phyloP scores from a whole-genome alignment of 2,797 vertebrate species.

The Cephalopachus bancanus region DNA sequence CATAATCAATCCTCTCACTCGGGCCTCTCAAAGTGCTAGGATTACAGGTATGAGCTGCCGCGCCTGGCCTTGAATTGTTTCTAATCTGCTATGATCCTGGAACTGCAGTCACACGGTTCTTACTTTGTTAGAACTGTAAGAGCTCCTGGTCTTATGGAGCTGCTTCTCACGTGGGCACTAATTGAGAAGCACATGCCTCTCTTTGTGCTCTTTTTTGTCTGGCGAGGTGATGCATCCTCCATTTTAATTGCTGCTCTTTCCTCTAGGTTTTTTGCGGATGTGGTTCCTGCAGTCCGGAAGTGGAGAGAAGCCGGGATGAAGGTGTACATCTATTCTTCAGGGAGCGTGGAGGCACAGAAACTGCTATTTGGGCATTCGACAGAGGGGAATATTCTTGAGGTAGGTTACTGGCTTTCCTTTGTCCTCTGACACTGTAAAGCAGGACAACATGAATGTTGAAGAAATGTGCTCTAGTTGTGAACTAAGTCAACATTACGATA shows the following conservation, averaged over 20 bases:
- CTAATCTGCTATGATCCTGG: neutral
- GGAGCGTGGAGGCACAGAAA: slow-evolving; percentile 98
- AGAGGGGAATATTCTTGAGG: slow-evolving; percentile 96
- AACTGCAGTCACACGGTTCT: neutral
- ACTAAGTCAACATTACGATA: neutral
- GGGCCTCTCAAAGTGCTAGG: no score
- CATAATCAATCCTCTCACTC: no score
- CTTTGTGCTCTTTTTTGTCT: neutral
- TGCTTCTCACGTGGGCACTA: neutral
- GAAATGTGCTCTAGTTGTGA: neutral
- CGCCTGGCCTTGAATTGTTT: neutral
- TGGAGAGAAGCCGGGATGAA: slow-evolving; percentile 95
- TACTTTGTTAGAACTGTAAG: neutral
- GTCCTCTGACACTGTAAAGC: slow-evolving; percentile 15
- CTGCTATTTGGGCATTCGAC: slow-evolving; percentile 96
- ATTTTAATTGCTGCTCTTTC: neutral
- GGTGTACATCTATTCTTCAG: slow-evolving; percentile 97
- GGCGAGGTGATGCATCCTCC: neutral
- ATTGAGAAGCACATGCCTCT: neutral
- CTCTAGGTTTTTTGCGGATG: slow-evolving; percentile 95
- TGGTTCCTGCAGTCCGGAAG: slow-evolving; percentile 94
- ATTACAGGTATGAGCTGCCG: no score
- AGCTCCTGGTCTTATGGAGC: neutral
- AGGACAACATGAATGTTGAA: neutral
- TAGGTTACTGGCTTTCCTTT: slow-evolving; percentile 81